Conservation (phyloP, 2,888 invertebrate species). For the Trachelus iudaicus region DNA sequence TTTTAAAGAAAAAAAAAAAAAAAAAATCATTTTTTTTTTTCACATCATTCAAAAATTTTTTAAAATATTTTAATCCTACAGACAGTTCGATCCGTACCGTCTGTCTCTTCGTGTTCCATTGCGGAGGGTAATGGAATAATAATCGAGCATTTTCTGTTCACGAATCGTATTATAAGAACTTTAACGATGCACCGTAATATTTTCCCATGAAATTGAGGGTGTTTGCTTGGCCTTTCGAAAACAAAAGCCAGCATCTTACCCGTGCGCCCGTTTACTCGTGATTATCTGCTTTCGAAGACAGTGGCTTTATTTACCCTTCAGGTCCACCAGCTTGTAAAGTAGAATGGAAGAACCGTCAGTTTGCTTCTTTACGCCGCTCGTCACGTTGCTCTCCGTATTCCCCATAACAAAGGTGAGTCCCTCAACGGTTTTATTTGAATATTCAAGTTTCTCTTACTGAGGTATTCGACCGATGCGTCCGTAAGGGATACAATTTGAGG, state of each 20-base stretch:
- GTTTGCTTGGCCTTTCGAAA: neutral
- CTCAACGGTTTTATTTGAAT: neutral
- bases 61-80: neutral
- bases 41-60: neutral
- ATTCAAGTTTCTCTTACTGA: neutral
- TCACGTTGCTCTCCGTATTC: conserved; percentile 89
- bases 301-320: conserved; percentile 76
- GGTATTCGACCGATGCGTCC: neutral
- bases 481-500: neutral
- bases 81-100: neutral
- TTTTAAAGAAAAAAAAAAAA: neutral
- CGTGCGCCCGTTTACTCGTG: neutral
- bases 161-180: no score
- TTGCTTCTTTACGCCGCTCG: conserved; percentile 95
- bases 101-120: neutral
- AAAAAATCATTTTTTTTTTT: no score
- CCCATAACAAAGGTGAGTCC: conserved; percentile 69
- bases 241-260: neutral
- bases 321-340: conserved; percentile 88
- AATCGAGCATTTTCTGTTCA: neutral
- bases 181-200: neutral
- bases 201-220: neutral
- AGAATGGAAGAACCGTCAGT: conserved; percentile 86
- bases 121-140: neutral
- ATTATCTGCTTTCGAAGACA: neutral